Evolutionary conservation across 2,113 vertebrate species (phyloP).

Genomic region (Rhinoptilus africanus): DNA sequence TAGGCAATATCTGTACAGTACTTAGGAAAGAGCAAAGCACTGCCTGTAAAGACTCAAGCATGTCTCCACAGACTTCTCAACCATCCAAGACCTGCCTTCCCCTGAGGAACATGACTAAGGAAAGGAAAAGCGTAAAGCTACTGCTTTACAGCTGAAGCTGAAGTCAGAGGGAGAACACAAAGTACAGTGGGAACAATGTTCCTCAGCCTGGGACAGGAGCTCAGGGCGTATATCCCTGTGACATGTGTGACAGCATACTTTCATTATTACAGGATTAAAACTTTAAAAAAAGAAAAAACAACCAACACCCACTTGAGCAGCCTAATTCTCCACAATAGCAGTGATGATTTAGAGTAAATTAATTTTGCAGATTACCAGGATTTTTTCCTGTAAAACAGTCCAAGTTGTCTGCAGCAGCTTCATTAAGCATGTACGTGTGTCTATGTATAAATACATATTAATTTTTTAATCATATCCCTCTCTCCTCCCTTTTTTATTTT

Average conservation of each 20-base stretch:
- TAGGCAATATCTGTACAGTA: not conserved
- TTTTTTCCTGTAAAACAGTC: not conserved
- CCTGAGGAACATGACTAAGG: not conserved
- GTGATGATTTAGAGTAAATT: not conserved
- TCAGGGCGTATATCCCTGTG: not conserved
- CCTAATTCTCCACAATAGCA: not conserved
- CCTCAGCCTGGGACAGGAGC: not conserved
- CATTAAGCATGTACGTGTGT: not conserved
- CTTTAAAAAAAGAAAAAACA: not conserved
- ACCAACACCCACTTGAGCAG: not conserved
- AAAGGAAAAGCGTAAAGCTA: not conserved
- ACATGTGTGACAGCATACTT: not conserved
- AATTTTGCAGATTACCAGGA: not conserved
- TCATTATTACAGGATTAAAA: constrained; percentile 3
- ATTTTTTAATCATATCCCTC: not conserved
- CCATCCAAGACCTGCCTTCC: not conserved
- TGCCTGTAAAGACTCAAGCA: not conserved
- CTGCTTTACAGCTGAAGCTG: not conserved
- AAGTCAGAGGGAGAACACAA: not conserved
- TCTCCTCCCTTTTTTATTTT: not conserved
- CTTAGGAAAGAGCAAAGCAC: not conserved
- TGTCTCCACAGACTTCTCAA: not conserved
- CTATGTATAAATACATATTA: not conserved
- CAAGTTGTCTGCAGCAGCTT: not conserved
- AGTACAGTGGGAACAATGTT: not conserved